These are phyloP conservation scores for Hyposmocoma kahamanoa DNA, from an alignment of 1,140 invertebrate species.

Conservation along the genomic window DNA sequence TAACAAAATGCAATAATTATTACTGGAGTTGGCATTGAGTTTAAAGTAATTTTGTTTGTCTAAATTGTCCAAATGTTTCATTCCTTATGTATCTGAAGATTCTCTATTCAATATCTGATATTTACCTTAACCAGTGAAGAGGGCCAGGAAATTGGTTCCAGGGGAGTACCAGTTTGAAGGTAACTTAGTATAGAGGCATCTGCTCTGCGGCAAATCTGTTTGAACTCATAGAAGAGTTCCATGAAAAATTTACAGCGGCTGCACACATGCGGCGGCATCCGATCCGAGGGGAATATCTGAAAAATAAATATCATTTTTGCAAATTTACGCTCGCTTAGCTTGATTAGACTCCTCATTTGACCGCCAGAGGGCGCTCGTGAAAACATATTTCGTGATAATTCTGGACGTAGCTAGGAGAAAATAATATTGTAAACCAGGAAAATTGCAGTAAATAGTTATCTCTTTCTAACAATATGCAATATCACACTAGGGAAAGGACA, in stretches of 20 bases:
- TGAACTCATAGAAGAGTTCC: conserved; percentile 81
- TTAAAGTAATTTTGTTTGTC: no score
- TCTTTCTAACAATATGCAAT: neutral
- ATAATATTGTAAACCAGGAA: neutral
- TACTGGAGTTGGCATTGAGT: no score
- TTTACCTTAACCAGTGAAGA: conserved; percentile 50
- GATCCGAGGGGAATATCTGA: conserved; percentile 82
- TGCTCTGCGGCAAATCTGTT: conserved; percentile 81
- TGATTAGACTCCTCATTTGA: neutral
- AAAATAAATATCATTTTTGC: conserved; percentile 20
- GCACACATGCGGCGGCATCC: conserved; percentile 83
- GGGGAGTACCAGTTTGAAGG: conserved; percentile 78
- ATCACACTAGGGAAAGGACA: no score
- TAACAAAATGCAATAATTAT: no score
- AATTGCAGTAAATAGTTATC: neutral
- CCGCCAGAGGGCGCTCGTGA: neutral
- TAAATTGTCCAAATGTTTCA: no score
- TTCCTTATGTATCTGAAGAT: no score
- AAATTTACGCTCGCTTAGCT: no score
- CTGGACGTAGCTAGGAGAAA: neutral
- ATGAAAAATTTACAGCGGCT: conserved; percentile 79
- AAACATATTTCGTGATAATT: neutral
- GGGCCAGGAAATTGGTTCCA: conserved; percentile 69
- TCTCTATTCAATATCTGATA: no score
- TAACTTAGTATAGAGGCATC: conserved; percentile 80